A percentile compares a stretch with the other conserved stretches of the same genome.
Conservation (phyloP, 2,113 vertebrate species). For the Tyrannus savana region DNA sequence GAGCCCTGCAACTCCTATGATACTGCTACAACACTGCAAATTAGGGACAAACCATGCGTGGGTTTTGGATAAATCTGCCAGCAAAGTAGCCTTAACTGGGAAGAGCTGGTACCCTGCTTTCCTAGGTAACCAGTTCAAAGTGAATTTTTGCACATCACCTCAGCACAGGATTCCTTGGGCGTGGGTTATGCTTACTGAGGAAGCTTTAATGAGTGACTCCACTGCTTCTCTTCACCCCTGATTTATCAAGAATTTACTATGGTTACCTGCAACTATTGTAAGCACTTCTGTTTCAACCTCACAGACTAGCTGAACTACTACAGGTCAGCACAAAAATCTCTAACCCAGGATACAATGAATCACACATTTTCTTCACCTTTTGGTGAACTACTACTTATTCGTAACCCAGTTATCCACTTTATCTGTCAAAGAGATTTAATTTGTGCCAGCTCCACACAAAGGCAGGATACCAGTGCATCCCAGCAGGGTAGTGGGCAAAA, state of each 20-base stretch:
- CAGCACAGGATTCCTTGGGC: background rate
- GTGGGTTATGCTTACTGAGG: background rate
- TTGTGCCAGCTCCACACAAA: slow-evolving; percentile 40
- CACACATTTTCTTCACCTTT: slow-evolving; percentile 45
- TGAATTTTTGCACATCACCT: background rate
- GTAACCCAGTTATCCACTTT: slow-evolving; percentile 35
- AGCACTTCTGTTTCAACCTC: background rate
- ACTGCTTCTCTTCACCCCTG: background rate
- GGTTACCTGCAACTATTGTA: background rate
- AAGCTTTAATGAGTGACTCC: background rate
- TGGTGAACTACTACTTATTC: slow-evolving; percentile 54
- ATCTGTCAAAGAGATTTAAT: slow-evolving; percentile 49
- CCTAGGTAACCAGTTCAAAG: background rate
- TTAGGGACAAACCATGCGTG: rapidly evolving
- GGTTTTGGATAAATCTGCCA: background rate
- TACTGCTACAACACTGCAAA: background rate
- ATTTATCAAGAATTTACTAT: background rate
- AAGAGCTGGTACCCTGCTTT: background rate
- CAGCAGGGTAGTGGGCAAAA: slow-evolving; percentile 40
- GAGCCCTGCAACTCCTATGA: background rate
- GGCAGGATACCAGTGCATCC: background rate
- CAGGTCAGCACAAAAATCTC: slow-evolving; percentile 23
- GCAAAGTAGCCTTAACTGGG: background rate
- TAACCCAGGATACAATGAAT: slow-evolving; percentile 9
- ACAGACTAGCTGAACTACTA: background rate